Base-by-base conservation (phyloP, 1,140 invertebrate genomes). In the Gonatopus flavifemur region DNA sequence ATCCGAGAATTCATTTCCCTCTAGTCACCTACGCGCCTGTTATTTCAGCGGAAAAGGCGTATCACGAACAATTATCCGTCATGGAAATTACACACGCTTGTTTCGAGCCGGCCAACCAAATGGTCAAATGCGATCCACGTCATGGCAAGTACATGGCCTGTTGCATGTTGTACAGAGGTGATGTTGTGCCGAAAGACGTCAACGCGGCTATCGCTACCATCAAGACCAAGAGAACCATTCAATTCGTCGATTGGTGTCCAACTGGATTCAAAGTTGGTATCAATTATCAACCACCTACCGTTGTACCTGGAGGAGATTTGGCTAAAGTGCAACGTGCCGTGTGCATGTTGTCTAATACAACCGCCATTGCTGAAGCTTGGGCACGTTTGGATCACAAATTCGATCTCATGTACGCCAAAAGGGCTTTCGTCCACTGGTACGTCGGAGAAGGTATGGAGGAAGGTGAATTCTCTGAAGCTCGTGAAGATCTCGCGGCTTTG, bases 121-220 rank as follows among this genome's bases (percentile, higher is more conserved):
- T 28, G 25, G 25, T 28, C 6, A 28, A 28, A 28, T 28, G 25
- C 25, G 25, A 28, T 12, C 25, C 25, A 12, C 25, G 25, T 7
- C 6, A 28, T 12, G 25, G 25, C 6, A 28, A 28, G 25, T 28
- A 28, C 25, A 28, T 28, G 25, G 25, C 91, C 80, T 81, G 89
- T 41, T 82, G 89, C 32, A 93, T 93, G 71, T 74, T 94, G 65
- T 89, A 93, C 74, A 91, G 94, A 60, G 89, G 90, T 94, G 94
- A 73, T 12, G 25, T 28, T 7, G 25, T 28, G 25, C 25, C 25
- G n/a, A n/a, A n/a, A n/a, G n/a, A n/a, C n/a, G n/a, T n/a, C n/a
- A n/a, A n/a, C n/a, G n/a, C n/a, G n/a, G 25, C 25, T 28, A 28
- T 28, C 12, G 25, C 25, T 7, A 12, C 25, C 6, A 28, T 28